These are phyloP conservation scores for Zaprionus davidi DNA, from an alignment of 1,140 invertebrate species.

Conservation along the genomic window DNA sequence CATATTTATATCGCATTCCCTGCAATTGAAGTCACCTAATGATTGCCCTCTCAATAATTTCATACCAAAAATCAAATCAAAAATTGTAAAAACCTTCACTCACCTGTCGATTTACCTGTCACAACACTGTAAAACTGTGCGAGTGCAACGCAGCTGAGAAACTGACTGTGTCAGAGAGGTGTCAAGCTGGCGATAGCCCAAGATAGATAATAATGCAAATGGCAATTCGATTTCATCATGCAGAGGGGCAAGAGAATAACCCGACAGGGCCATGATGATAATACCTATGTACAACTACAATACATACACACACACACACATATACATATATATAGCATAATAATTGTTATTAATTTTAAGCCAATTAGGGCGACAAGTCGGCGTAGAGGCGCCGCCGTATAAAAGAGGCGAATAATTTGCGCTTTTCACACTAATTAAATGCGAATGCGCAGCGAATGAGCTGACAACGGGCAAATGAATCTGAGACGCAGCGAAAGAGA, in stretches of 20 bases:
- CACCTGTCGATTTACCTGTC: slow-evolving; percentile 8
- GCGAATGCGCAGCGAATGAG: slow-evolving; percentile 60
- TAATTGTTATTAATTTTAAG: slow-evolving; percentile 75
- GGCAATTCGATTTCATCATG: slow-evolving; percentile 58
- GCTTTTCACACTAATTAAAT: slow-evolving; percentile 82
- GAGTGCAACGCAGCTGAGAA: slow-evolving; percentile 36
- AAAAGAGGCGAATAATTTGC: slow-evolving; percentile 69
- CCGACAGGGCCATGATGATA: slow-evolving; percentile 32
- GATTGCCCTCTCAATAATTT: too few relatives aligned
- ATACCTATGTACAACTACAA: slow-evolving; percentile 42
- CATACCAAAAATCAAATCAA: too few relatives aligned
- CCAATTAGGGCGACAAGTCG: slow-evolving; percentile 62
- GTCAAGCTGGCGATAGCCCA: background rate
- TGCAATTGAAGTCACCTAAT: too few relatives aligned
- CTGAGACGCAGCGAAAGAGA: slow-evolving; percentile 23
- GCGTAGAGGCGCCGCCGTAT: slow-evolving; percentile 28
- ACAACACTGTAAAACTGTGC: slow-evolving; percentile 4
- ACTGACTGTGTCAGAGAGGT: background rate
- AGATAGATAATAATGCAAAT: slow-evolving; percentile 26
- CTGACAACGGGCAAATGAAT: slow-evolving; percentile 65
- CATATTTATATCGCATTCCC: too few relatives aligned
- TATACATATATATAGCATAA: slow-evolving; percentile 21
- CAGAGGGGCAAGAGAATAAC: background rate
- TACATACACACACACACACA: slow-evolving; percentile 42
- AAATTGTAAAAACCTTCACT: background rate